Conservation (phyloP, 2,888 invertebrate genomes). For the Melinopterus prodromus region DNA sequence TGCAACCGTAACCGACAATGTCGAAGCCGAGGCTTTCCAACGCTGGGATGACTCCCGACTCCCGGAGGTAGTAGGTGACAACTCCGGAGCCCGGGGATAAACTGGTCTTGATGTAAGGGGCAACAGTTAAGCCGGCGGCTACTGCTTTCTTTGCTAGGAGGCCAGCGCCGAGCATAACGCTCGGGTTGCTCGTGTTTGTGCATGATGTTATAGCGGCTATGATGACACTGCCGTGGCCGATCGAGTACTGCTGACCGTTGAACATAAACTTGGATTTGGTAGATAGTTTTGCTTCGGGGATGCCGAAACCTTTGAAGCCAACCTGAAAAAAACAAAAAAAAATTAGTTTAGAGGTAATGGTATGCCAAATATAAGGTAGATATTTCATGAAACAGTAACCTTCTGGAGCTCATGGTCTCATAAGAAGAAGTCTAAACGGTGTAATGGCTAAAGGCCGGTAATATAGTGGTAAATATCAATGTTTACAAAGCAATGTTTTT, state of each 20-base stretch:
- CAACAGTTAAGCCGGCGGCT: slow-evolving; percentile 85
- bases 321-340: slow-evolving; percentile 67
- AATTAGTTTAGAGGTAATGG: background rate
- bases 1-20: slow-evolving; percentile 98
- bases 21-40: slow-evolving; percentile 89
- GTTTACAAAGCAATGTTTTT: too few relatives aligned
- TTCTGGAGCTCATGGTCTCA: too few relatives aligned
- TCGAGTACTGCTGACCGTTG: slow-evolving; percentile 80
- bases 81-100: slow-evolving; percentile 77
- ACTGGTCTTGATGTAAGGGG: slow-evolving; percentile 96
- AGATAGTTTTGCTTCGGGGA: slow-evolving; percentile 71
- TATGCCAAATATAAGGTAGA: too few relatives aligned
- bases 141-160: slow-evolving; percentile 94
- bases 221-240: slow-evolving; percentile 92
- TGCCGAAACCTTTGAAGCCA: slow-evolving; percentile 91
- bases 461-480: too few relatives aligned
- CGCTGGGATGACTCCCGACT: slow-evolving; percentile 91
- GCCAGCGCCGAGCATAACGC: slow-evolving; percentile 97
- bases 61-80: slow-evolving; percentile 64
- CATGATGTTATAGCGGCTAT: slow-evolving; percentile 98
- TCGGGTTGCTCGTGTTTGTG: slow-evolving; percentile 98
- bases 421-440: too few relatives aligned
- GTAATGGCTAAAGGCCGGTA: too few relatives aligned
- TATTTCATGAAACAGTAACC: too few relatives aligned
- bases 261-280: slow-evolving; percentile 78